Base-by-base conservation (phyloP, 2,113 vertebrate species). In the Urocynchramus pylzowi region DNA sequence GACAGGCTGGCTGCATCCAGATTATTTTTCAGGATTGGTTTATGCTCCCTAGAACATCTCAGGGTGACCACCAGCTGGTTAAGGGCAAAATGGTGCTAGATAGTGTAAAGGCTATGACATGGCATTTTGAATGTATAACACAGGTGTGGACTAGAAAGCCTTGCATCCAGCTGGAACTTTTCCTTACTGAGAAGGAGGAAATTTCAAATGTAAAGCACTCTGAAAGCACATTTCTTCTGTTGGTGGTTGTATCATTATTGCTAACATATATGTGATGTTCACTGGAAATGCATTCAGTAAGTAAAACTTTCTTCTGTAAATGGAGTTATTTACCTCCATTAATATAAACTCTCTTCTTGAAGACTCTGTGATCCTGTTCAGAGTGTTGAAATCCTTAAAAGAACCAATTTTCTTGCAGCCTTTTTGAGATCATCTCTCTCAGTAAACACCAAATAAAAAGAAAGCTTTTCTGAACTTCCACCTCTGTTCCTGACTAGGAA, bases 61-160 rank as follows among this genome's bases (percentile, higher is more conserved):
- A 52, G 28, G 8, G 11, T 71, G 19, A 79, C 2, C 0, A 1
- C 2, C 35, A 54, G 9, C 15, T 59, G 11, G 2, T 47, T 50
- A 57, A 78, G 30, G 8, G 11, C 13, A 89, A 90, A 94, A 61
- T 53, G 7, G 5, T 33, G 10, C 22, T 53, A 31, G 10, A 31
- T 3, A 61, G 12, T 12, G 49, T 39, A 76, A 75, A 63, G 37
- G 4, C 13, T 89, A 23, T 10, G 12, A 41, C 13, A 26, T 47
- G 22, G 28, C 16, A 22, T 49, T 86, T 41, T 33, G 27, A 77
- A 73, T 65, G 76, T 80, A 35, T 65, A 64, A 60, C 1, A 0
- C 18, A 69, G 28, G 35, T 35, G 18, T 47, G 80, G 44, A 39
- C 16, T 30, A 35, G 26, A 76, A 90, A 35, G n/a, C 6, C 10